A percentile compares a stretch with the other conserved stretches of the same genome.
Conservation (phyloP, 2,113 vertebrate genomes). For the Neolamprologus tretocephalus region DNA sequence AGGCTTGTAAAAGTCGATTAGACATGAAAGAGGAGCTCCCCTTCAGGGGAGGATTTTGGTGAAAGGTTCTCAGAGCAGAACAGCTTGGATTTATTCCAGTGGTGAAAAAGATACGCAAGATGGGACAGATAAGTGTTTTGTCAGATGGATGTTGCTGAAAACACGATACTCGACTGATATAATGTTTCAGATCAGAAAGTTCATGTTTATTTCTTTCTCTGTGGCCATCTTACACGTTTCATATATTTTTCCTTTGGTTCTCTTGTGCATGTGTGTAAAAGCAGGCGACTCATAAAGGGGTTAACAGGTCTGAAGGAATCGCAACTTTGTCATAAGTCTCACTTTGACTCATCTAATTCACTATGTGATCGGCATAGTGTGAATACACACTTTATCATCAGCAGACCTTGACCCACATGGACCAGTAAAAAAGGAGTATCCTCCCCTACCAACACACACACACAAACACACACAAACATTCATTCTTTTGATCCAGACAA, state of each 20-base stretch:
- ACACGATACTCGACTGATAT: background rate
- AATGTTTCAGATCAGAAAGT: constrained; percentile 1
- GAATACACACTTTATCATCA: background rate
- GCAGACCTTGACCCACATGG: background rate
- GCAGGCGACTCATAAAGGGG: background rate
- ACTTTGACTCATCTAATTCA: background rate
- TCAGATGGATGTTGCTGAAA: constrained; percentile 35
- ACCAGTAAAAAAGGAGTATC: background rate
- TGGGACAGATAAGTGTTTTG: constrained; percentile 44
- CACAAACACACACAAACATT: background rate
- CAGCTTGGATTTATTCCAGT: constrained; percentile 45
- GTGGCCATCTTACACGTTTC: background rate
- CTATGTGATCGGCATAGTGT: background rate
- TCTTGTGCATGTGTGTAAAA: background rate
- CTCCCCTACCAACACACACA: background rate
- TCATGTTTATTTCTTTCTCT: constrained; percentile 15
- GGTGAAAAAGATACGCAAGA: constrained; percentile 17
- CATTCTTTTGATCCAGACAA: background rate
- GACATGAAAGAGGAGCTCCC: constrained; percentile 52
- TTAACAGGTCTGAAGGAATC: background rate
- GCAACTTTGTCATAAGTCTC: background rate
- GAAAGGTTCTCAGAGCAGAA: constrained; percentile 11
- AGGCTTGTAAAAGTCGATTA: constrained; percentile 54
- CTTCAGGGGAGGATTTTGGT: constrained; percentile 29
- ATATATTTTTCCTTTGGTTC: background rate